Evolutionary conservation across 2,797 vertebrate species (phyloP).

Genomic region (Taenioides sp.): DNA sequence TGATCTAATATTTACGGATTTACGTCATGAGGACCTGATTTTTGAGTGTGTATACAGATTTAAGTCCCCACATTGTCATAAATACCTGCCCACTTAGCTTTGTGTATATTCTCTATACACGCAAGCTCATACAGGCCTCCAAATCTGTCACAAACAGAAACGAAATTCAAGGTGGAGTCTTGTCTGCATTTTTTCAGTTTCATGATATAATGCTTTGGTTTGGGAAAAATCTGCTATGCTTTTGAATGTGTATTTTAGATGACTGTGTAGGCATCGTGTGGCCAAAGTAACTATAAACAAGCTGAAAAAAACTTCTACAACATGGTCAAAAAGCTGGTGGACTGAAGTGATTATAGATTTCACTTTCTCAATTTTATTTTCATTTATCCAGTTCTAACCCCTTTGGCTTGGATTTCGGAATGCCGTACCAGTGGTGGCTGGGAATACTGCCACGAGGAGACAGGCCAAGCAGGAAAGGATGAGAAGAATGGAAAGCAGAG

Average conservation of each 20-base stretch:
- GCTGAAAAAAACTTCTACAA: constrained; percentile 40
- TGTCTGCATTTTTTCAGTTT: constrained; percentile 57
- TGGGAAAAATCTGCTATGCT: constrained; percentile 26
- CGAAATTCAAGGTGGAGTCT: constrained; percentile 67
- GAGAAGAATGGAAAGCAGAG: constrained; percentile 20
- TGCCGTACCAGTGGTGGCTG: constrained; percentile 73
- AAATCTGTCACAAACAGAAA: constrained; percentile 28
- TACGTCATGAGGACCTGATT: neutral
- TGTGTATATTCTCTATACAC: constrained; percentile 30
- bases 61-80: constrained; percentile 53
- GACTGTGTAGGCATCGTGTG: constrained; percentile 40
- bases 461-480: constrained; percentile 54
- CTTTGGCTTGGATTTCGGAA: constrained; percentile 68
- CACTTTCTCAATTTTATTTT: constrained; percentile 51
- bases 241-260: constrained; percentile 40
- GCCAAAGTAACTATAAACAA: constrained; percentile 55
- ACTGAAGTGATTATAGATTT: constrained; percentile 31
- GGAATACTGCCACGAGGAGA: constrained; percentile 71
- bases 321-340: constrained; percentile 28
- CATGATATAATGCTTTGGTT: constrained; percentile 35
- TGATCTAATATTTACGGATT: neutral
- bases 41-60: neutral
- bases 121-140: constrained; percentile 39
- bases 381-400: constrained; percentile 58
- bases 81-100: neutral